A percentile compares a stretch with the other conserved stretches of the same genome.
These are phyloP conservation scores for Lepas anatifera DNA, from an alignment of 2,888 invertebrate species.

Conservation along the genomic window DNA sequence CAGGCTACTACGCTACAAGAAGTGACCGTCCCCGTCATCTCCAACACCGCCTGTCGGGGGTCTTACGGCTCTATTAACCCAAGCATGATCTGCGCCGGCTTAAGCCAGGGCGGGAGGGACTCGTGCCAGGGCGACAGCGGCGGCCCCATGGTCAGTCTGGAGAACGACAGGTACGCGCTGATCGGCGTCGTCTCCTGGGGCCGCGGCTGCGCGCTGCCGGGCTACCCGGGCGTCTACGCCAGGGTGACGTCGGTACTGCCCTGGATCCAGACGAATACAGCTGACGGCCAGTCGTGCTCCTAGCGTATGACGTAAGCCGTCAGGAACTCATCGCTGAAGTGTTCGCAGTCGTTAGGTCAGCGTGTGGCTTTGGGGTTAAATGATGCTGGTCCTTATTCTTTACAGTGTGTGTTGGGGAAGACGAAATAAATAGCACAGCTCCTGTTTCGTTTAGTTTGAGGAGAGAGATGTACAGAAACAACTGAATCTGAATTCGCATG, in stretches of 20 bases:
- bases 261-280: not conserved
- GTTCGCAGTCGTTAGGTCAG: too few species aligned
- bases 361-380: too few species aligned
- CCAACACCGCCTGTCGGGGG: not conserved
- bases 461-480: too few species aligned
- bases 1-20: not conserved
- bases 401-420: too few species aligned
- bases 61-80: not conserved
- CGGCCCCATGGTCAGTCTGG: conserved; percentile 11
- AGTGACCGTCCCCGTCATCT: not conserved
- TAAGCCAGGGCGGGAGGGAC: not conserved
- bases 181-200: conserved; percentile 10
- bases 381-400: too few species aligned
- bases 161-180: conserved; percentile 1
- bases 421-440: too few species aligned
- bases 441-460: too few species aligned
- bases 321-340: too few species aligned
- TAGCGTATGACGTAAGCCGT: too few species aligned
- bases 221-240: not conserved
- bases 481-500: too few species aligned
- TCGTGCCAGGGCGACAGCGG: conserved; percentile 1
- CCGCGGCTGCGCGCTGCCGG: not conserved
- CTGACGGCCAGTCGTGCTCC: not conserved
- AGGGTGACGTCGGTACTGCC: not conserved
- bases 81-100: not conserved